Percentiles rank a stretch among this genome's conserved stretches.
phyloP scores from a whole-genome alignment of 2,888 invertebrate genomes.

The Galeruca laticollis region DNA sequence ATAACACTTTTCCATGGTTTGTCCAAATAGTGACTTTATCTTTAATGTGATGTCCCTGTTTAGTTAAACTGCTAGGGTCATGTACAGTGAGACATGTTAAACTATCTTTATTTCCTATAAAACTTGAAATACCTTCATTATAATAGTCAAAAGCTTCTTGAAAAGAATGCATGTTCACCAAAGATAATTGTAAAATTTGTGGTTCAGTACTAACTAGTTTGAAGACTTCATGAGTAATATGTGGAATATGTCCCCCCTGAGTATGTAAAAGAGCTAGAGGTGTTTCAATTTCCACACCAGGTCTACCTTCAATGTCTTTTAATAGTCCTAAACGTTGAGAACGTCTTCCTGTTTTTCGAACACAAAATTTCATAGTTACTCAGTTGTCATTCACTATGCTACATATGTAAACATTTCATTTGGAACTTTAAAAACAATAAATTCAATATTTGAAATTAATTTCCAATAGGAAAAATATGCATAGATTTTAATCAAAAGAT shows the following conservation, averaged over 20 bases:
- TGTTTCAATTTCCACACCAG: slow-evolving; percentile 74
- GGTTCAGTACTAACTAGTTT: slow-evolving; percentile 73
- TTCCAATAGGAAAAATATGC: no score
- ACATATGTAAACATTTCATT: no score
- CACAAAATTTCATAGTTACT: slow-evolving; percentile 77
- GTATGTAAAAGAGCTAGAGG: slow-evolving; percentile 83
- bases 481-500: no score
- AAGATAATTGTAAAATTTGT: slow-evolving; percentile 78
- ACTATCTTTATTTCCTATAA: slow-evolving; percentile 72
- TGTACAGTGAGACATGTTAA: slow-evolving; percentile 72
- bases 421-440: background rate
- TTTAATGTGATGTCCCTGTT: slow-evolving; percentile 79
- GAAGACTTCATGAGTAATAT: slow-evolving; percentile 83
- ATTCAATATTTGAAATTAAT: background rate
- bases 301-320: slow-evolving; percentile 71
- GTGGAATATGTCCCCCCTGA: slow-evolving; percentile 85
- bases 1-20: slow-evolving; percentile 76
- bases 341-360: slow-evolving; percentile 72
- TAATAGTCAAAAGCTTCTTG: slow-evolving; percentile 74
- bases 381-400: background rate
- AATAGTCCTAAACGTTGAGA: slow-evolving; percentile 78
- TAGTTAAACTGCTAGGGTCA: slow-evolving; percentile 77
- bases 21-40: slow-evolving; percentile 83
- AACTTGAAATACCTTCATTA: slow-evolving; percentile 76
- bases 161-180: slow-evolving; percentile 74